Percentiles rank a stretch among this genome's conserved stretches.
phyloP scores from a whole-genome alignment of 2,888 invertebrate species.

The Eupithecia dodoneata region DNA sequence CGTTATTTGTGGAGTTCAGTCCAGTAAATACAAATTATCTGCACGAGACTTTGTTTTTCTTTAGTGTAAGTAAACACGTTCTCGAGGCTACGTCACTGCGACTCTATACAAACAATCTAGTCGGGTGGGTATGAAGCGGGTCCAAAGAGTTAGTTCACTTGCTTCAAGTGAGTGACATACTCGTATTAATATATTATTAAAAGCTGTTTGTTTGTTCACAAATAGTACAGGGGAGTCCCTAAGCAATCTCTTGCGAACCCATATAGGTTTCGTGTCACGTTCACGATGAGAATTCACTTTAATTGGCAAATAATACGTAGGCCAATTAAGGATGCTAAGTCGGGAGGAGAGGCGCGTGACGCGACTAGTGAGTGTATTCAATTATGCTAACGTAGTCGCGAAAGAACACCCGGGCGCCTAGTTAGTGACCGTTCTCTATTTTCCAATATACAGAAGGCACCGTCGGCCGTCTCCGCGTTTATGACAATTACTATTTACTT shows the following conservation, averaged over 20 bases:
- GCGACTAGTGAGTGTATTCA: slow-evolving; percentile 80
- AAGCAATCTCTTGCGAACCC: slow-evolving; percentile 67
- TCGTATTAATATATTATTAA: slow-evolving; percentile 44
- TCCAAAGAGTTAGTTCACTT: slow-evolving; percentile 26
- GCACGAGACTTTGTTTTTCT: slow-evolving; percentile 13
- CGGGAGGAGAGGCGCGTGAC: slow-evolving; percentile 81
- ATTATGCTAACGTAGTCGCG: slow-evolving; percentile 80
- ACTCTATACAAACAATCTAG: slow-evolving; percentile 44
- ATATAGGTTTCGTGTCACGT: slow-evolving; percentile 81
- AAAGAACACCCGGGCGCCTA: slow-evolving; percentile 68
- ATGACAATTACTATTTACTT: slow-evolving; percentile 22
- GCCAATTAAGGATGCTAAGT: slow-evolving; percentile 84
- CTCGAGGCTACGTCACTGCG: slow-evolving; percentile 52
- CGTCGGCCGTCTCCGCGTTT: slow-evolving; percentile 15
- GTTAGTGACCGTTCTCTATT: slow-evolving; percentile 52
- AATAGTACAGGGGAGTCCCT: slow-evolving; percentile 58
- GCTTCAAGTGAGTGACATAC: slow-evolving; percentile 35
- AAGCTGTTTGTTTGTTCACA: slow-evolving; percentile 63
- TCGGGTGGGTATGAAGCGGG: slow-evolving; percentile 48
- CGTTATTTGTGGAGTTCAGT: slow-evolving; percentile 15
- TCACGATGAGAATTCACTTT: slow-evolving; percentile 82
- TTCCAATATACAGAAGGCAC: slow-evolving; percentile 19
- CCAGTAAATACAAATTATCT: slow-evolving; percentile 3
- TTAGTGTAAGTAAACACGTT: slow-evolving; percentile 48
- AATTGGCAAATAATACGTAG: slow-evolving; percentile 85